These are phyloP conservation scores for Campoplex nolae DNA, from an alignment of 2,888 invertebrate genomes.

Conservation along the genomic window DNA sequence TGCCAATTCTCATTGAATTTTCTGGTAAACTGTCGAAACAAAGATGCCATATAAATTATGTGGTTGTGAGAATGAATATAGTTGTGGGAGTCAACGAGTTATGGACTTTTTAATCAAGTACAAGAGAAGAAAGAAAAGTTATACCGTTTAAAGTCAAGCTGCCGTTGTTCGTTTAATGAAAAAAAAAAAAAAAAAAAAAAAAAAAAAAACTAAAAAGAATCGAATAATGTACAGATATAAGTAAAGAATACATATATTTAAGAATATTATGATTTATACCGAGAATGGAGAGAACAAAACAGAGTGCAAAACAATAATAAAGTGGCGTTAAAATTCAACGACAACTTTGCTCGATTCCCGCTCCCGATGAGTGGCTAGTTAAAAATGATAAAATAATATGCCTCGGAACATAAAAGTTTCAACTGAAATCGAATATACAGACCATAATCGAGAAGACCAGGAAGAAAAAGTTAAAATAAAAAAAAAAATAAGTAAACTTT, in stretches of 20 bases:
- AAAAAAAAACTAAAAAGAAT: too few relatives aligned
- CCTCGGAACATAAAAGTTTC: constrained; percentile 64
- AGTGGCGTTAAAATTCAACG: constrained; percentile 15
- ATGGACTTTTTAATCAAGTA: not conserved
- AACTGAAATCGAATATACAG: constrained; percentile 40
- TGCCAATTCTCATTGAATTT: not conserved
- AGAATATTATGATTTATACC: not conserved
- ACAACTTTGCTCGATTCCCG: constrained; percentile 21
- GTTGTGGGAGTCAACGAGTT: not conserved
- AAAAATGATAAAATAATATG: constrained; percentile 71
- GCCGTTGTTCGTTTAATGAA: not conserved
- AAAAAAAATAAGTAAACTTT: too few relatives aligned
- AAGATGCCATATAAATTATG: not conserved
- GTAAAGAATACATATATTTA: not conserved
- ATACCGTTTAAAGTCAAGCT: not conserved
- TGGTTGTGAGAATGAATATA: not conserved
- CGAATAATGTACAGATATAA: not conserved
- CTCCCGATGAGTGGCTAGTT: constrained; percentile 61
- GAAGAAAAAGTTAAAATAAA: not conserved
- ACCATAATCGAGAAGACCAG: not conserved
- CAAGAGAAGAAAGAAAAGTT: not conserved
- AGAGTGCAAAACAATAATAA: not conserved
- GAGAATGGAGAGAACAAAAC: not conserved
- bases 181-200: not conserved
- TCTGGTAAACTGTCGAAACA: not conserved